Evolutionary conservation across 1,140 invertebrate species (phyloP), one percentile per base, ranked within the genome.

Genomic region (Apolygus lucorum): DNA sequence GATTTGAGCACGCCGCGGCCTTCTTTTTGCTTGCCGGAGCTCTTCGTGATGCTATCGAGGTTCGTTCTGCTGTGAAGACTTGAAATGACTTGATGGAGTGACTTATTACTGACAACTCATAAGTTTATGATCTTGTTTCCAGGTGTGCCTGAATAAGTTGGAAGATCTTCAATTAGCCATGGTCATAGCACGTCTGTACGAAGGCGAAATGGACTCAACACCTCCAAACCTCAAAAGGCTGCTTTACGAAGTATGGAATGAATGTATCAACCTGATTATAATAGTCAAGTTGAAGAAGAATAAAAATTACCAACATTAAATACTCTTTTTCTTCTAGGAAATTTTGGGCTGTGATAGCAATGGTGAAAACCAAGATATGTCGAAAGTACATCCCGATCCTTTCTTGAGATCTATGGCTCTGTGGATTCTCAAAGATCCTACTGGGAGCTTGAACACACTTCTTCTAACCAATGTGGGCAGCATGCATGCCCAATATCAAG

Each of bases 321-420:
- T 73, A 63, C 69, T 74, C 69, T 59, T 69, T 26, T 14, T 64
- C 72, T 59, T 71, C 17, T 67, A 78, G 75, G 74, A 78, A 70
- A 76, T 80, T 63, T 70, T 79, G 64, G 83, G 82, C 1, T 90
- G 86, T 72, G 87, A 90, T 73, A 79, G 84, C 72, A 85, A 90
- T 74, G 84, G 88, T 74, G 79, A 85, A 13, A 87, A 89, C 75
- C 85, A 89, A 71, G 86, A 92, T 73, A 76, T 88, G 25, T 84
- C 84, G 17, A 85, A 82, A 69, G 88, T 88, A 0, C 91, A 95
- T 79, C 92, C 92, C 0, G 96, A 99, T 85, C 96, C 98, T 1
- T 99, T 99, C 79, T 81, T 98, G 2, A 84, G 97, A 1, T 99
- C 96, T 21, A 99, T 99, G 92, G 92, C 96, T 1, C 82, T 96